Conservation (phyloP, 2,888 invertebrate species). For the Dioctria rufipes region DNA sequence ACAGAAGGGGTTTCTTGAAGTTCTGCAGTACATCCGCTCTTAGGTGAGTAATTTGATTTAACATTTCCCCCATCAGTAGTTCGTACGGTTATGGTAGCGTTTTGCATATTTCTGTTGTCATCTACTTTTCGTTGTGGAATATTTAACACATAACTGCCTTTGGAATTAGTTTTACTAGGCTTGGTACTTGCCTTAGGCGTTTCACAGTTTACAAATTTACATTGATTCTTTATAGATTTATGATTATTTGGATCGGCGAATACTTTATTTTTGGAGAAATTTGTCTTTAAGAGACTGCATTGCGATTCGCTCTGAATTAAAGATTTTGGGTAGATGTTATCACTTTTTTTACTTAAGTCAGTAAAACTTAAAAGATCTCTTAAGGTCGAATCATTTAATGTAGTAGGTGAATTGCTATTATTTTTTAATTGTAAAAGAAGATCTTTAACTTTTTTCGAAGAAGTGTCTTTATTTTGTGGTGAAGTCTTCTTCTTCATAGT, state of each 20-base stretch:
- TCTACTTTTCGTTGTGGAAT: conserved; percentile 31
- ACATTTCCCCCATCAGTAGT: conserved; percentile 12
- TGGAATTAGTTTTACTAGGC: conserved; percentile 8
- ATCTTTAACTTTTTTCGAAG: conserved; percentile 40
- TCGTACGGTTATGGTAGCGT: conserved; percentile 12
- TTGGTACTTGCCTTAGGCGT: background rate
- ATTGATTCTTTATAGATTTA: background rate
- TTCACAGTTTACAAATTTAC: background rate
- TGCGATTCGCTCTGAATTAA: background rate
- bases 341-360: background rate
- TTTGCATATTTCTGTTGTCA: conserved; percentile 26
- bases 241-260: background rate
- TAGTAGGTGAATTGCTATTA: background rate
- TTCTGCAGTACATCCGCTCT: conserved; percentile 39
- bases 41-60: conserved; percentile 35
- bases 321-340: background rate
- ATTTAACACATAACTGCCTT: conserved; percentile 25
- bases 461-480: background rate
- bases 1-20: conserved; percentile 25
- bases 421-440: conserved; percentile 23
- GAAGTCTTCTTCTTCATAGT: background rate
- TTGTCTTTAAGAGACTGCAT: background rate
- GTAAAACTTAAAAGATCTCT: conserved; percentile 17
- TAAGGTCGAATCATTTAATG: conserved; percentile 20
- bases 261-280: background rate